phyloP scores from a whole-genome alignment of 2,888 invertebrate species.

The Fissipunctia ypsillon region DNA sequence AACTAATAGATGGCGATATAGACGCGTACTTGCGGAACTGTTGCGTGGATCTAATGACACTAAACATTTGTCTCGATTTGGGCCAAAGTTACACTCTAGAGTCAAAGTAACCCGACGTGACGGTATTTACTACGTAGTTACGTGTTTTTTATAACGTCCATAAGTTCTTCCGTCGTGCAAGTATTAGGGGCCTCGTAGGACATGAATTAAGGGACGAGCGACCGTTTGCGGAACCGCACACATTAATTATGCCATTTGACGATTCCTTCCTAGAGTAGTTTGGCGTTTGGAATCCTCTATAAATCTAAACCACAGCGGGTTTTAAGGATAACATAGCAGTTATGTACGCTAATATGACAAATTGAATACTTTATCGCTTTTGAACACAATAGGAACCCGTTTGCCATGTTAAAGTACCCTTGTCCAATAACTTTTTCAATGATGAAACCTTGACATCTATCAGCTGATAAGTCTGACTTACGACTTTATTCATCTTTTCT shows the following conservation, averaged over 20 bases:
- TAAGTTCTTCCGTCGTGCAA: neutral
- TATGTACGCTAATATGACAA: neutral
- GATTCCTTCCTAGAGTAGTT: neutral
- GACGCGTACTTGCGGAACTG: too few species aligned
- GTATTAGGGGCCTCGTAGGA: neutral
- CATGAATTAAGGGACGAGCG: neutral
- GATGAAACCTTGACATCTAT: conserved; percentile 34
- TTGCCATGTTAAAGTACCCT: conserved; percentile 26
- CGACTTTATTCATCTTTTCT: neutral
- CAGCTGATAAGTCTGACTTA: conserved; percentile 4
- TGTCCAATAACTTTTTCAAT: conserved; percentile 29
- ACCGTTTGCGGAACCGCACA: neutral
- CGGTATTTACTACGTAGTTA: too few species aligned
- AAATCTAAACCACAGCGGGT: neutral
- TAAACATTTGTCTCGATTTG: too few species aligned
- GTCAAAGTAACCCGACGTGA: too few species aligned
- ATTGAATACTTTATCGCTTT: conserved; percentile 16
- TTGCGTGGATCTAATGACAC: too few species aligned
- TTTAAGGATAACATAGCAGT: conserved; percentile 8
- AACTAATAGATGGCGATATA: too few species aligned
- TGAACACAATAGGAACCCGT: conserved; percentile 27
- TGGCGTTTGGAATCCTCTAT: neutral
- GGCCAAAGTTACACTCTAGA: too few species aligned
- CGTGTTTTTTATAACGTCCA: too few species aligned
- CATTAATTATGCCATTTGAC: too few species aligned